phyloP scores from a whole-genome alignment of 2,888 invertebrate species.

The Saturnia japonica region DNA sequence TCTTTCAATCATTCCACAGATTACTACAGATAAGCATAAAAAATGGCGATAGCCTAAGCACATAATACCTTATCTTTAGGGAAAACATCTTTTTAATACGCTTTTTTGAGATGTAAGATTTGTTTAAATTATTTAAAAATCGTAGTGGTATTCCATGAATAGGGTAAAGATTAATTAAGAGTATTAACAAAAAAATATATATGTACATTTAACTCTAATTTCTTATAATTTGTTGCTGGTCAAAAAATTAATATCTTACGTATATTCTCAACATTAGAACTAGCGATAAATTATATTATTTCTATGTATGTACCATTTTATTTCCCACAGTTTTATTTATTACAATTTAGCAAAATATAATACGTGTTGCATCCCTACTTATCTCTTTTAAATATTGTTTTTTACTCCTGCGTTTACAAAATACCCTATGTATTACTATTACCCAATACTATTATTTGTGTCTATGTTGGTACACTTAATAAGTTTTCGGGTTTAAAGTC shows the following conservation, averaged over 20 bases:
- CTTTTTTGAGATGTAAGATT: neutral
- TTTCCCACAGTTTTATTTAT: neutral
- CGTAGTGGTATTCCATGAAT: neutral
- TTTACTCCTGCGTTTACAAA: neutral
- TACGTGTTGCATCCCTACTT: neutral
- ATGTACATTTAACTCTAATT: neutral
- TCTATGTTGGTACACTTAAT: neutral
- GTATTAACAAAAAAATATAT: neutral
- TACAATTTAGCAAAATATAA: neutral
- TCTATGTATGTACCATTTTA: neutral
- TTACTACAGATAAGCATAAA: neutral
- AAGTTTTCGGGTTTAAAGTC: conserved; percentile 2
- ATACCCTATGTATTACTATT: no score
- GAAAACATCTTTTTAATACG: neutral
- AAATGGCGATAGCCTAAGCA: neutral
- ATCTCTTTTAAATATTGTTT: neutral
- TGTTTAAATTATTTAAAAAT: no score
- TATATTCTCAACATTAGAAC: neutral
- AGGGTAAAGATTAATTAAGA: neutral
- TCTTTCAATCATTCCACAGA: neutral
- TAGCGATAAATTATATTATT: neutral
- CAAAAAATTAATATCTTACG: neutral
- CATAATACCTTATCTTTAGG: neutral
- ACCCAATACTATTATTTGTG: neutral
- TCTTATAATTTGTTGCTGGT: neutral